These are phyloP conservation scores for Dorcus parallelipipedus DNA, from an alignment of 2,888 invertebrate species.

Conservation along the genomic window DNA sequence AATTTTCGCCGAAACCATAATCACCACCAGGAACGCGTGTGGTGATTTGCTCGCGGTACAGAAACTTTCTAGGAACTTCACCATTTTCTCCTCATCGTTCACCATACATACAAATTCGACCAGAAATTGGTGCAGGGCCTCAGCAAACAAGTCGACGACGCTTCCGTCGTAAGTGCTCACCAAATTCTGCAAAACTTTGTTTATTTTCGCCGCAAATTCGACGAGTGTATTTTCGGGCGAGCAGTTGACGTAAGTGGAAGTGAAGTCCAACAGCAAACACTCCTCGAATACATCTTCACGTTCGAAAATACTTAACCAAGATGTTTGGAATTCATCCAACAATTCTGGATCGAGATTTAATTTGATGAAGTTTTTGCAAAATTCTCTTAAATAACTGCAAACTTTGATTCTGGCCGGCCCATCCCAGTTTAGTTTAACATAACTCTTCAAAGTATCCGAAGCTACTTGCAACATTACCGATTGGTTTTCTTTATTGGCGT, in stretches of 20 bases:
- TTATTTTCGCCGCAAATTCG: constrained; percentile 1
- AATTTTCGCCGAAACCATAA: background rate
- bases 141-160: constrained; percentile 4
- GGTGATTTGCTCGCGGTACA: background rate
- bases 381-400: background rate
- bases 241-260: background rate
- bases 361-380: background rate
- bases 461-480: background rate
- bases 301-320: background rate
- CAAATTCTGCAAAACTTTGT: constrained; percentile 1
- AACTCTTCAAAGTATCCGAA: background rate
- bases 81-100: background rate
- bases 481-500: background rate
- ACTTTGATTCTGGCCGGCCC: background rate
- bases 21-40: background rate
- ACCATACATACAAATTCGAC: background rate
- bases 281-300: background rate
- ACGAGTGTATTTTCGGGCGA: background rate
- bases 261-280: constrained; percentile 3
- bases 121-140: constrained; percentile 1
- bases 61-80: background rate
- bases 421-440: background rate
- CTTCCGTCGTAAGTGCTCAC: constrained; percentile 1
- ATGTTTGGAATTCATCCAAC: background rate
- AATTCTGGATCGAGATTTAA: background rate